Evolutionary conservation across 2,888 invertebrate genomes (phyloP), one percentile per base, ranked within the genome.

Genomic region (Pemphredon lugubris): DNA sequence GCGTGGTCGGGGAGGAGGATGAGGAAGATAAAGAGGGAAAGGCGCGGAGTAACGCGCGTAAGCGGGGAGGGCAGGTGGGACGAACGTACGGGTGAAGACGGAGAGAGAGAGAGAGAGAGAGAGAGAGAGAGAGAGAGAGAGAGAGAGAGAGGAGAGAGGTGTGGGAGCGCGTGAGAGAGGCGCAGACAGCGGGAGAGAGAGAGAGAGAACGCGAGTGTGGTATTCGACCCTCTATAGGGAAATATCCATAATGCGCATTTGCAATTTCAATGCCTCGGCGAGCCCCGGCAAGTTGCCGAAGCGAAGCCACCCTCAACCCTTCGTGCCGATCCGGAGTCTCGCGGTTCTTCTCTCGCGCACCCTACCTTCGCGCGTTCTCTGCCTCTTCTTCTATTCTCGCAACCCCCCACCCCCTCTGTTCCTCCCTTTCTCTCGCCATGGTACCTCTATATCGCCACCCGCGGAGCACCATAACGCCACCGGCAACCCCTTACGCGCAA

Each of bases 171-270:
- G 51, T 16, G 45, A 44, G 55, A 59, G 40, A 51, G 45, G 26
- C 40, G 20, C 30, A 13, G 34, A 45, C 18, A 16, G 42, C 13
- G 39, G 16, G 47, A 32, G 14, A 11, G 55, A 30, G 14, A 48
- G 45, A n/a, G 50, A 34, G 45, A 47, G 37, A 21, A 50, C 37
- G 68, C 75, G 57, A 54, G 58, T 65, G 77, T 79, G 77, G 83
- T 79, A 84, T 81, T 79, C 82, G 77, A 80, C 84, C 84, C 86
- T 86, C 87, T 87, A 87, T 85, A 86, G 88, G 88, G 88, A 89
- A 89, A 89, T 89, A 89, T 89, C 88, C 89, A 89, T 89, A 89
- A 89, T 89, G 88, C 88, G 89, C 88, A 89, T 89, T 89, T 89
- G 89, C 89, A 89, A 89, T 89, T 89, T 89, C 89, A 89, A 89